These are phyloP conservation scores for Catalaphyllia jardinei DNA, from an alignment of 64 coral and sea anemone species.

Conservation along the genomic window DNA sequence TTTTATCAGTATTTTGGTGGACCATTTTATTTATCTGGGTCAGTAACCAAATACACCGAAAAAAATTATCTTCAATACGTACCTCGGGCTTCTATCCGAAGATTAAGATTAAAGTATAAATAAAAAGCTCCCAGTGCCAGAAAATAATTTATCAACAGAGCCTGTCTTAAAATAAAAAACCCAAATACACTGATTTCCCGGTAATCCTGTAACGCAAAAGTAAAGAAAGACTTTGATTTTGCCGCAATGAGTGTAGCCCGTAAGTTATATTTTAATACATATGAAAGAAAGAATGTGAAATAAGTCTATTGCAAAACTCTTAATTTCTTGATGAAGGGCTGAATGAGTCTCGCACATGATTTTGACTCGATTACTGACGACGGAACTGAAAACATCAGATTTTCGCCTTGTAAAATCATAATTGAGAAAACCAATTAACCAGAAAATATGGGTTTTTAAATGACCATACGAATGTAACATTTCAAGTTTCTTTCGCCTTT, in stretches of 20 bases:
- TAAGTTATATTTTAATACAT: not conserved
- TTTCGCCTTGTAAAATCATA: not conserved
- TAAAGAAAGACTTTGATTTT: not conserved
- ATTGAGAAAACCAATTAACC: not conserved
- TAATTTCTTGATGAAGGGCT: not conserved
- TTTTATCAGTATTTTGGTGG: not conserved
- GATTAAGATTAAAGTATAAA: not conserved
- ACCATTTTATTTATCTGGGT: not conserved
- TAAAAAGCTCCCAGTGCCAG: not conserved
- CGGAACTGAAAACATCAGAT: not conserved
- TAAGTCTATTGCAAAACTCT: not conserved
- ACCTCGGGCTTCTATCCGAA: not conserved
- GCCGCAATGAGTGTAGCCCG: not conserved
- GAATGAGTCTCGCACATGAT: not conserved
- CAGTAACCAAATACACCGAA: not conserved
- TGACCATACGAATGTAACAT: not conserved
- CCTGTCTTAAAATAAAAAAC: not conserved
- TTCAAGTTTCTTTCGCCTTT: not conserved
- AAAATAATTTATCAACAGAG: not conserved
- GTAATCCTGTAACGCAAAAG: not conserved
- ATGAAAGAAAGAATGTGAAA: not conserved
- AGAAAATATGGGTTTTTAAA: conserved; percentile 1
- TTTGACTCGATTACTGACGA: not conserved
- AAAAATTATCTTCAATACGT: not conserved
- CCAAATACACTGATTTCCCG: not conserved